Evolutionary conservation across 2,888 invertebrate genomes (phyloP).

Genomic region (Molorchus minor): DNA sequence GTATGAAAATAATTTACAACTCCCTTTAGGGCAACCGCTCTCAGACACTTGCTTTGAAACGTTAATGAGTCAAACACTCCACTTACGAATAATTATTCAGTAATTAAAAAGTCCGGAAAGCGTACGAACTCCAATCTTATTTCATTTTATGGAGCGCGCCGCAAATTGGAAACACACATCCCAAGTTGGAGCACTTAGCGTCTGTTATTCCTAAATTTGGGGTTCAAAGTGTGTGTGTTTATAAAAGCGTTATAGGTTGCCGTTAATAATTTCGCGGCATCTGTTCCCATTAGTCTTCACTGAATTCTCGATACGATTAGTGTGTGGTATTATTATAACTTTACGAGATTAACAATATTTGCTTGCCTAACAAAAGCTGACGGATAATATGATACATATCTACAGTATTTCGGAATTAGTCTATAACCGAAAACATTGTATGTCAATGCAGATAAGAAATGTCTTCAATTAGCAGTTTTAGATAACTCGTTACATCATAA

Average conservation of each 20-base stretch:
- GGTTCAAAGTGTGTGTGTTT: conserved; percentile 13
- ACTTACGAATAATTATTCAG: not conserved
- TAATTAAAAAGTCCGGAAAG: not conserved
- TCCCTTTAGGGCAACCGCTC: too few relatives aligned
- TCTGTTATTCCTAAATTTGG: not conserved
- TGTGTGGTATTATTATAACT: conserved; percentile 18
- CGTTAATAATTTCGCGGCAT: conserved; percentile 13
- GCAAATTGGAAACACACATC: not conserved
- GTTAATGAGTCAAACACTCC: too few relatives aligned
- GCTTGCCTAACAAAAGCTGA: conserved; percentile 6
- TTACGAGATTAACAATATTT: conserved; percentile 12
- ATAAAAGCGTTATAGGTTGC: not conserved
- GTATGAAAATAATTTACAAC: too few relatives aligned
- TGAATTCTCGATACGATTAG: conserved; percentile 16
- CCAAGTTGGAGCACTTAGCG: not conserved
- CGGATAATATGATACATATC: too few relatives aligned
- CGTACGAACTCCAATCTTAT: not conserved
- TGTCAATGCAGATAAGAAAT: conserved; percentile 5
- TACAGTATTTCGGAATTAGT: too few relatives aligned
- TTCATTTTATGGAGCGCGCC: not conserved
- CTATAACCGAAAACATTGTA: too few relatives aligned
- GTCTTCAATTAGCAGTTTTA: too few relatives aligned
- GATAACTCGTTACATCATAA: too few relatives aligned
- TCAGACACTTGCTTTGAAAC: too few relatives aligned
- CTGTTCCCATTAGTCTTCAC: conserved; percentile 11